Evolutionary conservation across 2,888 invertebrate species (phyloP).

Genomic region (Zygogramma bicolorata): DNA sequence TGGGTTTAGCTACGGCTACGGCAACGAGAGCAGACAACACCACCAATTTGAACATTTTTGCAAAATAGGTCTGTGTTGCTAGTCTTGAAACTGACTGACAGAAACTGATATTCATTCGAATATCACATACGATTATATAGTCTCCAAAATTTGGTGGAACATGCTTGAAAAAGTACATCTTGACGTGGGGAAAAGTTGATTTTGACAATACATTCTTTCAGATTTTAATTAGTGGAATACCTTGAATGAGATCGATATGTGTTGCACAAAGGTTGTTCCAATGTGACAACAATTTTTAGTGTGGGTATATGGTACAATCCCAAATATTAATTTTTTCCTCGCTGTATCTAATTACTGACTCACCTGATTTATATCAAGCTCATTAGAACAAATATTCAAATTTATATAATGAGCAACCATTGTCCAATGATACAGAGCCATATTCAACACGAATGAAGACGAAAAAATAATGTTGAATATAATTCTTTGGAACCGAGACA

Average conservation of each 20-base stretch:
- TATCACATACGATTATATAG: neutral
- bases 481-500: too few relatives aligned
- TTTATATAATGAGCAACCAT: too few relatives aligned
- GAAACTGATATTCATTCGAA: constrained; percentile 31
- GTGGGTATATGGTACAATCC: neutral
- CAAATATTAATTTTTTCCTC: too few relatives aligned
- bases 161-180: neutral
- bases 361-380: too few relatives aligned
- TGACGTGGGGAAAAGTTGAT: neutral
- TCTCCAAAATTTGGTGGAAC: neutral
- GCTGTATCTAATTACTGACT: too few relatives aligned
- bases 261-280: neutral
- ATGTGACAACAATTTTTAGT: neutral
- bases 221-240: neutral
- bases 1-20: constrained; percentile 67
- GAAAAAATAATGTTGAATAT: too few relatives aligned
- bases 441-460: too few relatives aligned
- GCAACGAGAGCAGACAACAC: constrained; percentile 72
- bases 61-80: constrained; percentile 44
- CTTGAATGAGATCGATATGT: neutral
- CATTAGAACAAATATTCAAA: too few relatives aligned
- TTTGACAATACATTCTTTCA: constrained; percentile 9
- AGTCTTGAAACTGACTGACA: constrained; percentile 32
- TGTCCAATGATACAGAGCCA: too few relatives aligned
- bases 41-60: constrained; percentile 59